phyloP scores from a whole-genome alignment of 2,888 invertebrate species.

The Augochlorella aurata region DNA sequence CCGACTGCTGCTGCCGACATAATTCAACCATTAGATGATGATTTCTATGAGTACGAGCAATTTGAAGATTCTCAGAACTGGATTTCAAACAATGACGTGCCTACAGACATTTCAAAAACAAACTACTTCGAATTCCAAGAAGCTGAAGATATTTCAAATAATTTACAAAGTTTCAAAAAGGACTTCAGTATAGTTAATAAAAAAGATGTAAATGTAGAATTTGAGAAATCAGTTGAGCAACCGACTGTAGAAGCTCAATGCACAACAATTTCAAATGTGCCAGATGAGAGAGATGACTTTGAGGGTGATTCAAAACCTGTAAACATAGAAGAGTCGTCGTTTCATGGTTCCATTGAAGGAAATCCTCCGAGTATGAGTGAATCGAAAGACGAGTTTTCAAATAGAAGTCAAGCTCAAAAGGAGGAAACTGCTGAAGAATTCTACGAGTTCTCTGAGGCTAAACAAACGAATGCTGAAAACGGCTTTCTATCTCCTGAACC shows the following conservation, averaged over 20 bases:
- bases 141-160: not conserved
- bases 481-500: slow-evolving; percentile 45
- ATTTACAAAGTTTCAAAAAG: slow-evolving; percentile 19
- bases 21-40: slow-evolving; percentile 70
- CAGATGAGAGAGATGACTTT: slow-evolving; percentile 5
- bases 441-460: slow-evolving; percentile 18
- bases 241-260: not conserved
- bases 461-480: slow-evolving; percentile 41
- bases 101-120: slow-evolving; percentile 13
- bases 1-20: slow-evolving; percentile 69
- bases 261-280: not conserved
- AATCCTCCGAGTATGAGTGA: not conserved
- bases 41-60: slow-evolving; percentile 76
- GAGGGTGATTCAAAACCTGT: not conserved
- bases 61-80: slow-evolving; percentile 67
- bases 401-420: slow-evolving; percentile 19
- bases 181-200: slow-evolving; percentile 37
- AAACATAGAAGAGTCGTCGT: not conserved
- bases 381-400: not conserved
- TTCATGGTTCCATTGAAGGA: slow-evolving; percentile 1
- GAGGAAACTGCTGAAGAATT: slow-evolving; percentile 16
- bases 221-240: not conserved
- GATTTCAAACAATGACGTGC: slow-evolving; percentile 31
- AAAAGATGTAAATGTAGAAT: slow-evolving; percentile 20
- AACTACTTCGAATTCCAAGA: slow-evolving; percentile 29